phyloP scores from a whole-genome alignment of 2,113 vertebrate genomes.

The Oreochromis niloticus region DNA sequence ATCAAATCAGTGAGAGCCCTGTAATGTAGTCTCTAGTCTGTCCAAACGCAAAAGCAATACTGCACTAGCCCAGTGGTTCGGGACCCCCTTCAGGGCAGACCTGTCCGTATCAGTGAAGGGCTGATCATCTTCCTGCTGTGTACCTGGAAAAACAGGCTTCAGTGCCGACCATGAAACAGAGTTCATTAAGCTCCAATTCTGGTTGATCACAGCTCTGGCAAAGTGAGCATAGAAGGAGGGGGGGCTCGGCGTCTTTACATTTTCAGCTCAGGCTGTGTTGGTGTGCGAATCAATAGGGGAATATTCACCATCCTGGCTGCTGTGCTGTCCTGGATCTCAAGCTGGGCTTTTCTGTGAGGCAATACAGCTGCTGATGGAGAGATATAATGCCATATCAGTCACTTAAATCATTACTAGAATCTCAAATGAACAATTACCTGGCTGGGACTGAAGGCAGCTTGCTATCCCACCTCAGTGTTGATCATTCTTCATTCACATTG shows the following conservation, averaged over 20 bases:
- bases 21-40: slow-evolving; percentile 53
- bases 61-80: slow-evolving; percentile 18
- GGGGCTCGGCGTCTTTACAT: slow-evolving; percentile 21
- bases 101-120: slow-evolving; percentile 42
- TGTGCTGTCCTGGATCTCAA: slow-evolving; percentile 26
- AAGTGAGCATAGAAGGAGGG: slow-evolving; percentile 34
- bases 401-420: slow-evolving; percentile 34
- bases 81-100: slow-evolving; percentile 58
- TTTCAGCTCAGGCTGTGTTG: slow-evolving; percentile 26
- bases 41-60: slow-evolving; percentile 23
- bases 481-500: slow-evolving; percentile 36
- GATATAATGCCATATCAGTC: slow-evolving; percentile 41
- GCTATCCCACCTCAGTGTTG: neutral
- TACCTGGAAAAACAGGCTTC: slow-evolving; percentile 57
- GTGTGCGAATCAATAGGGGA: slow-evolving; percentile 60
- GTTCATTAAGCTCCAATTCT: slow-evolving; percentile 59
- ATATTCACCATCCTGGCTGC: slow-evolving; percentile 44
- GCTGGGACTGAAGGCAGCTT: slow-evolving; percentile 21
- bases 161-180: slow-evolving; percentile 44
- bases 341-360: slow-evolving; percentile 48
- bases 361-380: slow-evolving; percentile 30
- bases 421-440: slow-evolving; percentile 43
- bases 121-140: slow-evolving; percentile 67
- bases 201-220: slow-evolving; percentile 55
- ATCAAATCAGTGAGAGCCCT: slow-evolving; percentile 64